These are phyloP conservation scores for Odocoileus hemionus DNA, from an alignment of 2,113 vertebrate genomes.

Conservation along the genomic window DNA sequence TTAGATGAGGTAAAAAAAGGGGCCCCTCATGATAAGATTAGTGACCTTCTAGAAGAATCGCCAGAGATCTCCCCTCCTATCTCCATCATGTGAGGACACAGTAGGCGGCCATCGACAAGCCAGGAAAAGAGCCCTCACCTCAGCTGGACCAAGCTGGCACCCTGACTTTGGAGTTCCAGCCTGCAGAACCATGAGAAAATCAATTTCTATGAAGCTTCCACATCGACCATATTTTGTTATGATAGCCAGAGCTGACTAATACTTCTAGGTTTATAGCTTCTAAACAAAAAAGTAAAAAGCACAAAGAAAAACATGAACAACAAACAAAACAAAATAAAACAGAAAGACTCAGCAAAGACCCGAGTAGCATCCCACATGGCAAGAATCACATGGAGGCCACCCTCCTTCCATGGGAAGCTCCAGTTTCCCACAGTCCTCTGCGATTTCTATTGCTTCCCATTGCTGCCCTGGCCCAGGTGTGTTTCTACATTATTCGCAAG, in stretches of 20 bases:
- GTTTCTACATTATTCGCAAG: background rate
- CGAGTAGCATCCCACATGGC: rapidly evolving
- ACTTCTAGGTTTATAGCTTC: background rate
- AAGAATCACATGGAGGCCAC: rapidly evolving
- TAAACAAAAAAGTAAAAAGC: background rate
- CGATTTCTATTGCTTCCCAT: rapidly evolving
- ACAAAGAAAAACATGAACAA: background rate
- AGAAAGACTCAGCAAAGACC: background rate
- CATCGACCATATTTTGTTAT: background rate
- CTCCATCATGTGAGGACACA: background rate
- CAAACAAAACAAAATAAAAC: background rate
- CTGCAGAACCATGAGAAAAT: background rate
- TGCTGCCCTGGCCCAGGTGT: rapidly evolving
- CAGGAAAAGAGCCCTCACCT: background rate
- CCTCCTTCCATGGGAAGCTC: rapidly evolving
- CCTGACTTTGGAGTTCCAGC: background rate
- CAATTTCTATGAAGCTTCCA: background rate
- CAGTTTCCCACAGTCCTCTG: rapidly evolving
- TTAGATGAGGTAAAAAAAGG: background rate
- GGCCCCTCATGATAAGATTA: background rate
- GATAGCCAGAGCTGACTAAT: background rate
- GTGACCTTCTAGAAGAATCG: background rate
- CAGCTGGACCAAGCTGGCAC: rapidly evolving
- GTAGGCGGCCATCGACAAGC: background rate
- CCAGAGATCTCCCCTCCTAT: too few relatives aligned